Base-by-base conservation (phyloP, 2,797 vertebrate species). In the Chromis chromis region DNA sequence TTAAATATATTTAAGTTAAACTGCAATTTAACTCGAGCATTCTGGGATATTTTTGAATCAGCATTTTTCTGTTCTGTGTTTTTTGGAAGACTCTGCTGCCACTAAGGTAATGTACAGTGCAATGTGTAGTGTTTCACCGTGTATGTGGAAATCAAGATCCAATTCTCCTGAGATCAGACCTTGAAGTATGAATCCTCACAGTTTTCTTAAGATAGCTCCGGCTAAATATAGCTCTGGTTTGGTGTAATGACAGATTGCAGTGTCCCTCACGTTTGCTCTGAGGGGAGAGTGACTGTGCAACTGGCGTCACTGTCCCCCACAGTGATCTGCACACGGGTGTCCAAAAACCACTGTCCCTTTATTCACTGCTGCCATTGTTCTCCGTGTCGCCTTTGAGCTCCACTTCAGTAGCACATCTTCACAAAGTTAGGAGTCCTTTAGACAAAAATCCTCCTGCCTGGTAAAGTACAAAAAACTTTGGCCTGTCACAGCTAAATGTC, bases 201-300 rank as follows among this genome's bases (percentile, higher is more conserved):
- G 83, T 72, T 85, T 72, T 86, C 74, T 76, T 84, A 86, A 88
- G 82, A 92, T 88, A 81, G 86, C 74, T 66, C 54, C 17, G 57
- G 56, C 85, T 87, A 90, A 89, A 90, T 85, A 88, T 85, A 90
- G 62, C 78, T 57, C 24, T 84, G 90, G 89, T 92, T 87, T 87
- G 57, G 76, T 80, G 57, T 94, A 92, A 94, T 94, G 86, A 94
- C 88, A 93, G 84, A 93, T 90, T 87, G 74, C 82, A 78, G 57
- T 58, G 65, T 89, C 79, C 76, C 77, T 89, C 77, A 85, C 79
- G 36, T 90, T 92, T 77, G 56, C 74, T 76, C 69, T 71, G 73
- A 85, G 81, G 85, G 71, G 75, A 91, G 80, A 82, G 56, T 86
- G 86, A 85, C 87, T 88, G 54, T 78, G 79, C 65, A 70, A 75